Conservation (phyloP, 2,888 invertebrate species). For the Nymphalis c-album region DNA sequence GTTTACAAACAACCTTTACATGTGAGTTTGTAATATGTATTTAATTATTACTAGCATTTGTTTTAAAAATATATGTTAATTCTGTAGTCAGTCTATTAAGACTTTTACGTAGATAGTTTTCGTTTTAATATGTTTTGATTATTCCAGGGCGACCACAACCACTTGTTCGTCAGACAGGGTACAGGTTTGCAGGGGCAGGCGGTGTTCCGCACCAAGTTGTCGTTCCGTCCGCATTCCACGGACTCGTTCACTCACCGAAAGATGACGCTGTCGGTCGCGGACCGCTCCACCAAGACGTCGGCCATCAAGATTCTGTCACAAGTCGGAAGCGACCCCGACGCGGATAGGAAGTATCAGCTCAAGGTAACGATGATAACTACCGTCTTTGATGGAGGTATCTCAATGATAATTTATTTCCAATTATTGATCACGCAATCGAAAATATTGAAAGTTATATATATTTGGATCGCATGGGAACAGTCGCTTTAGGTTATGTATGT, state of each 20-base stretch:
- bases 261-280: conserved; percentile 98
- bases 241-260: conserved; percentile 99
- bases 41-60: background rate
- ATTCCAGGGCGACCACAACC: conserved; percentile 96
- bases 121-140: background rate
- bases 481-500: too few relatives aligned
- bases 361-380: conserved; percentile 81
- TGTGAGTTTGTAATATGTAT: conserved; percentile 64
- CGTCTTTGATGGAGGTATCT: too few relatives aligned
- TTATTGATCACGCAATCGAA: background rate
- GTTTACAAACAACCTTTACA: conserved; percentile 96
- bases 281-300: conserved; percentile 94
- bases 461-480: too few relatives aligned
- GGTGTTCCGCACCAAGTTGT: conserved; percentile 97
- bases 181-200: conserved; percentile 99
- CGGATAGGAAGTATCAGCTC: conserved; percentile 93
- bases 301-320: conserved; percentile 98
- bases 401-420: too few relatives aligned
- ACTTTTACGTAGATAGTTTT: too few relatives aligned
- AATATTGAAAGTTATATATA: background rate
- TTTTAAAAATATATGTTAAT: background rate
- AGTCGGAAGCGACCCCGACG: conserved; percentile 96
- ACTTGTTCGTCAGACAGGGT: conserved; percentile 98
- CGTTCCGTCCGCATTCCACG: conserved; percentile 98
- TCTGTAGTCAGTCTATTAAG: too few relatives aligned